Conservation (phyloP, 1,140 invertebrate species). For the Physella acuta region DNA sequence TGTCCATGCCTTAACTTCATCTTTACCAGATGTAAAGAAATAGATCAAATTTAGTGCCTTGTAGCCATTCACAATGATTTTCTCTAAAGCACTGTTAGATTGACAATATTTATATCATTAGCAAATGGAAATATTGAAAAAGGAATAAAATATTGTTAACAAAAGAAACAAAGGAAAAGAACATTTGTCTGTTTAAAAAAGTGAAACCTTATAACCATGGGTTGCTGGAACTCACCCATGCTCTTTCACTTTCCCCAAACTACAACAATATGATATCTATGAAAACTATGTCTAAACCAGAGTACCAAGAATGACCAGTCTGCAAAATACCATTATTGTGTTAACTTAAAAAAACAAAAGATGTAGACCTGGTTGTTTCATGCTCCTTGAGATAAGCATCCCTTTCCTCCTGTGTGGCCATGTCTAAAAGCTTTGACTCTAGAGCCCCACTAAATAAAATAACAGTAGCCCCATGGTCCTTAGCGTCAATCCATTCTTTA, state of each 20-base stretch:
- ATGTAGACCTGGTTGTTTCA: conserved; percentile 80
- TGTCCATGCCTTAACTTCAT: conserved; percentile 99
- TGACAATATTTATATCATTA: not conserved
- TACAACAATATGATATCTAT: too few species aligned
- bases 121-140: not conserved
- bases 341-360: too few species aligned
- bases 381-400: conserved; percentile 78
- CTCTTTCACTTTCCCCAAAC: too few species aligned
- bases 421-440: conserved; percentile 84
- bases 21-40: conserved; percentile 93
- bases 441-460: conserved; percentile 95
- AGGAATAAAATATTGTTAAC: not conserved
- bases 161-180: not conserved
- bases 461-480: conserved; percentile 88
- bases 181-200: not conserved
- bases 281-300: too few species aligned
- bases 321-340: too few species aligned
- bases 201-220: too few species aligned
- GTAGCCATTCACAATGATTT: conserved; percentile 97
- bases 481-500: conserved; percentile 98
- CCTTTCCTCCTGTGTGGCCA: conserved; percentile 74
- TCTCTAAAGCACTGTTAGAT: conserved; percentile 79
- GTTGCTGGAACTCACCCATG: too few species aligned
- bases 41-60: conserved; percentile 86
- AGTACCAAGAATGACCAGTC: too few species aligned